phyloP scores from a whole-genome alignment of 2,113 vertebrate genomes.

The Leuciscus idus region DNA sequence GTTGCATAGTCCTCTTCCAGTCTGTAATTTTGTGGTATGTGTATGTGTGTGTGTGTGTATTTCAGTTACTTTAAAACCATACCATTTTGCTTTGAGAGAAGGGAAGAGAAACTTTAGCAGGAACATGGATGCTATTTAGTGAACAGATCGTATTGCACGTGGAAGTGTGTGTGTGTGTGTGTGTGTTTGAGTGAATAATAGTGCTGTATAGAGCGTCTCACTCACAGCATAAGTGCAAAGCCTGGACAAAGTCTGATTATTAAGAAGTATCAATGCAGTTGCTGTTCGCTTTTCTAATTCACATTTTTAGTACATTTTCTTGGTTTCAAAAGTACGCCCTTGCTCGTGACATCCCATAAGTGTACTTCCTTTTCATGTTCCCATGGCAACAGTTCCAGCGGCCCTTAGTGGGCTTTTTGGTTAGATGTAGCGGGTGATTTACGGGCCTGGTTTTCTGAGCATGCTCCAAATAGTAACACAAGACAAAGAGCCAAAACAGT shows the following conservation, averaged over 20 bases:
- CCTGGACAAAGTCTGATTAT: conserved; percentile 13
- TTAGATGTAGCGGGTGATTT: conserved; percentile 25
- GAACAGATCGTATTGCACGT: neutral
- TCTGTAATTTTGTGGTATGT: conserved; percentile 52
- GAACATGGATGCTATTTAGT: neutral
- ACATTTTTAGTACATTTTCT: neutral
- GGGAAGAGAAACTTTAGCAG: neutral
- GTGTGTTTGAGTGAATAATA: neutral
- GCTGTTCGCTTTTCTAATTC: neutral
- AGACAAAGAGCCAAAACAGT: conserved; percentile 32
- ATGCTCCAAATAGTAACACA: neutral
- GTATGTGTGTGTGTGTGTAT: conserved; percentile 10
- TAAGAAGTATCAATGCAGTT: neutral
- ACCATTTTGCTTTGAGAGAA: neutral
- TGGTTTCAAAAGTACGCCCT: conserved; percentile 21
- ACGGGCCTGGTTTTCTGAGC: conserved; percentile 23
- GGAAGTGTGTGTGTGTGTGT: neutral
- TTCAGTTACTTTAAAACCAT: conserved; percentile 4
- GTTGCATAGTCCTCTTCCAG: conserved; percentile 15
- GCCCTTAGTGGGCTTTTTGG: conserved; percentile 9
- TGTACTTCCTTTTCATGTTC: conserved; percentile 28
- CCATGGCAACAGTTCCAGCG: conserved; percentile 51
- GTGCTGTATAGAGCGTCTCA: neutral
- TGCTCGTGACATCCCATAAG: conserved; percentile 39
- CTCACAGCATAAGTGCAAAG: neutral